Evolutionary conservation across 2,113 vertebrate species (phyloP), one percentile per base, ranked within the genome.

Genomic region (Dicentrarchus labrax): DNA sequence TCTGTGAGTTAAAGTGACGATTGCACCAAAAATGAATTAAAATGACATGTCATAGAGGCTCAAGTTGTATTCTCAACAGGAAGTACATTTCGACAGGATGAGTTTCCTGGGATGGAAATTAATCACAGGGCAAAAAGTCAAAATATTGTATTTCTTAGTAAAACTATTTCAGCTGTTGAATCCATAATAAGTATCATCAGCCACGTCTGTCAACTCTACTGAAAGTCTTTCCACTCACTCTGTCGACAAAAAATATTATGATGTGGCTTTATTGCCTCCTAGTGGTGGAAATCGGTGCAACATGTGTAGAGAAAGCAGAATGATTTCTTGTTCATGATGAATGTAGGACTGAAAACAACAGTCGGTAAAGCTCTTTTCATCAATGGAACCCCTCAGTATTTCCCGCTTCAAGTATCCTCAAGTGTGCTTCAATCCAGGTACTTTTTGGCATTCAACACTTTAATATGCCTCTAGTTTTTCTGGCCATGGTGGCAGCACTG

Each of bases 221-320:
- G 17, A 64, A 45, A 66, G 66, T 62, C 22, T 10, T 56, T 54
- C 6, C 47, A 67, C 19, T 36, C 50, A 51, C 17, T 41, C 71
- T 30, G 22, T 43, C 56, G 50, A 13, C 4, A 36, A 7, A 24
- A 19, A 17, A 43, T 24, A 4, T 21, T 75, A 7, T 6, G 39
- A 68, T 77, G 85, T 66, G 59, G 43, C 22, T 82, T 68, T 86
- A 90, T 24, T 92, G 89, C 93, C 95, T 60, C 88, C 78, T 86
- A 72, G 85, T 94, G 94, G 91, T 73, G 11, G 21, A n/a, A 81
- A 16, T 53, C 21, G 12, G 76, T 38, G 54, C 59, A 50, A 65
- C 72, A 87, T 2, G 10, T 71, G 41, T 1, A 74, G 2, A 61
- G 16, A 61, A 2, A 48, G 21, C 56, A 47, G 19, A 22, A 48